Conservation (phyloP, 2,888 invertebrate species). For the Acanthosoma haemorrhoidale region DNA sequence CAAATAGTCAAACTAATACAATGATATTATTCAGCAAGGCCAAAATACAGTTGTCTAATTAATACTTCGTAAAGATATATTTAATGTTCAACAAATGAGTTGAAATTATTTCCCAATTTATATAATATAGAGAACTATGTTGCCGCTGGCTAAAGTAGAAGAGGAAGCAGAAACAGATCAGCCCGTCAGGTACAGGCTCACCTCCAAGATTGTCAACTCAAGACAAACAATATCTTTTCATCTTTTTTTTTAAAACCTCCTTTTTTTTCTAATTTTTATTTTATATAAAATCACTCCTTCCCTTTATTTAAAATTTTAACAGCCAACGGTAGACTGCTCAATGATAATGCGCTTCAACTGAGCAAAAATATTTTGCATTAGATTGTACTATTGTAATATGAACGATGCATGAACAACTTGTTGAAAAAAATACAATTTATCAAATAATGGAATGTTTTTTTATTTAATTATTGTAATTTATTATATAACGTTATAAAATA, state of each 20-base stretch:
- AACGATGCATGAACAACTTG: too few species aligned
- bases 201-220: slow-evolving; percentile 12
- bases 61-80: slow-evolving; percentile 15
- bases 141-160: slow-evolving; percentile 14
- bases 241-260: neutral
- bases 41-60: slow-evolving; percentile 26
- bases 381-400: too few species aligned
- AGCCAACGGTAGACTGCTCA: neutral
- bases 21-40: slow-evolving; percentile 22
- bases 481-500: too few species aligned
- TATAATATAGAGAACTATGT: slow-evolving; percentile 12
- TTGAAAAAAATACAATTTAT: too few species aligned
- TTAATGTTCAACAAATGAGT: slow-evolving; percentile 14
- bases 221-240: slow-evolving; percentile 18
- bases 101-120: slow-evolving; percentile 11
- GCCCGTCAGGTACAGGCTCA: neutral
- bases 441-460: too few species aligned
- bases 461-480: too few species aligned
- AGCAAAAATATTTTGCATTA: neutral
- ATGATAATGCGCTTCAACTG: neutral
- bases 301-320: neutral
- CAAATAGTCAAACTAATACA: slow-evolving; percentile 26
- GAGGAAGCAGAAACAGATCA: slow-evolving; percentile 20
- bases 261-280: neutral
- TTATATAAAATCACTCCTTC: slow-evolving; percentile 6